A percentile compares a stretch with the other conserved stretches of the same genome.
Conservation (phyloP, 2,888 invertebrate species). For the Macropis europaea region DNA sequence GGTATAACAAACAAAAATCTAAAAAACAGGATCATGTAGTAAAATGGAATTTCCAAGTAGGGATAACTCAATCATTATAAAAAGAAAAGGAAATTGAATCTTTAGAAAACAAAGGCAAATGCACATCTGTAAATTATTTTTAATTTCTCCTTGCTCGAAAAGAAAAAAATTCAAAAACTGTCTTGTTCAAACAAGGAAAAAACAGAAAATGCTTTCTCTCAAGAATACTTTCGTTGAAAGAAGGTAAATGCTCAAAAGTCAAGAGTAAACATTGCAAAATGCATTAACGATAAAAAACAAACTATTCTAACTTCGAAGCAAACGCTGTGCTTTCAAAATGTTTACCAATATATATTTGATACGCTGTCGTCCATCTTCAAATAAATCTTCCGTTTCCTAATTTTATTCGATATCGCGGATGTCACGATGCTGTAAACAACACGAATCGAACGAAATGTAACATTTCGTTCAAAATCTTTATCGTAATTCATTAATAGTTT, state of each 20-base stretch:
- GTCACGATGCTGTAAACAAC: conserved; percentile 2
- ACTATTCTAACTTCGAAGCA: conserved; percentile 18
- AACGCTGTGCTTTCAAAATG: conserved; percentile 5
- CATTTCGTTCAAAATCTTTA: neutral
- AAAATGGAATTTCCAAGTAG: neutral
- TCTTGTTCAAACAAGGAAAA: neutral
- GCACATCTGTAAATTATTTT: neutral
- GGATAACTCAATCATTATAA: neutral
- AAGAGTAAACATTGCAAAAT: neutral
- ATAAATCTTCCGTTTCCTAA: conserved; percentile 22
- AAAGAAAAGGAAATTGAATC: neutral
- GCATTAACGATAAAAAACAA: neutral
- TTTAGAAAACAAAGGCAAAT: neutral
- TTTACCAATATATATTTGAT: conserved; percentile 14
- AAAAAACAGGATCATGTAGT: too few relatives aligned
- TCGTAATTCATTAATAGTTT: neutral
- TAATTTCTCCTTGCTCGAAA: neutral
- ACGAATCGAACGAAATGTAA: conserved; percentile 2
- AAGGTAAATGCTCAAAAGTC: neutral
- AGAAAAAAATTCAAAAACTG: neutral
- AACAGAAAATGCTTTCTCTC: neutral
- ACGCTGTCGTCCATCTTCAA: conserved; percentile 14
- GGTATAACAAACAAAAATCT: neutral
- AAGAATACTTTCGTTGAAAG: neutral
- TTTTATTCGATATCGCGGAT: conserved; percentile 7